Conservation (phyloP, 1,140 invertebrate genomes). For the Hylyphantes graminicola region DNA sequence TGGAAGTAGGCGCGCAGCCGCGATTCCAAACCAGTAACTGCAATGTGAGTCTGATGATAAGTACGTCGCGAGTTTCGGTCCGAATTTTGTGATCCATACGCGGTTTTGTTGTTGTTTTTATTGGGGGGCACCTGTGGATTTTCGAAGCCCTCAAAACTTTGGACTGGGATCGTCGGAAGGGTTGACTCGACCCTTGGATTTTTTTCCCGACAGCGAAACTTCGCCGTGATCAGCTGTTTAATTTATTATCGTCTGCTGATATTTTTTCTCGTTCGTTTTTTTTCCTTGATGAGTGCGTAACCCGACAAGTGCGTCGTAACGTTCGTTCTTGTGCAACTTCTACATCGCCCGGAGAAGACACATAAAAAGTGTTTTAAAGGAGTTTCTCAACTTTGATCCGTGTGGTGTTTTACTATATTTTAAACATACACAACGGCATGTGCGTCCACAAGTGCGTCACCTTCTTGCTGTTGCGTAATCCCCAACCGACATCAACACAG, state of each 20-base stretch:
- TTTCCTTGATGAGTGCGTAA: slow-evolving; percentile 40
- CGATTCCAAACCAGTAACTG: slow-evolving; percentile 32
- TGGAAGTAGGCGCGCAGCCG: slow-evolving; percentile 11
- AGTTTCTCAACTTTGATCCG: no score
- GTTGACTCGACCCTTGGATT: not conserved
- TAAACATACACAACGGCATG: no score
- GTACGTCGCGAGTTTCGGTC: slow-evolving; percentile 29
- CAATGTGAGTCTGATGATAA: slow-evolving; percentile 7
- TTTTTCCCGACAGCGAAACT: not conserved
- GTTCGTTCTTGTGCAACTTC: not conserved
- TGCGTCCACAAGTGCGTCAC: not conserved
- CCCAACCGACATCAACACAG: not conserved
- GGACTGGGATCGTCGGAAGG: not conserved
- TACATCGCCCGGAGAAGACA: not conserved
- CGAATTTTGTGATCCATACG: slow-evolving; percentile 12
- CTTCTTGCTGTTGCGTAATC: slow-evolving; percentile 1
- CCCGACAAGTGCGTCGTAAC: slow-evolving; percentile 56
- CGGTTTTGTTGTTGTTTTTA: slow-evolving; percentile 43
- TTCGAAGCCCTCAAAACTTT: not conserved
- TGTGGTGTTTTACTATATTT: no score
- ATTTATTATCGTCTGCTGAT: not conserved
- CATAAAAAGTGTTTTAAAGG: no score
- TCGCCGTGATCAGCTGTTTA: not conserved
- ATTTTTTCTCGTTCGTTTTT: slow-evolving; percentile 8
- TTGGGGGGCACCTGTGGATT: slow-evolving; percentile 51